Evolutionary conservation across 2,113 vertebrate genomes (phyloP), one percentile per base, ranked within the genome.

Genomic region (Cygnus atratus): DNA sequence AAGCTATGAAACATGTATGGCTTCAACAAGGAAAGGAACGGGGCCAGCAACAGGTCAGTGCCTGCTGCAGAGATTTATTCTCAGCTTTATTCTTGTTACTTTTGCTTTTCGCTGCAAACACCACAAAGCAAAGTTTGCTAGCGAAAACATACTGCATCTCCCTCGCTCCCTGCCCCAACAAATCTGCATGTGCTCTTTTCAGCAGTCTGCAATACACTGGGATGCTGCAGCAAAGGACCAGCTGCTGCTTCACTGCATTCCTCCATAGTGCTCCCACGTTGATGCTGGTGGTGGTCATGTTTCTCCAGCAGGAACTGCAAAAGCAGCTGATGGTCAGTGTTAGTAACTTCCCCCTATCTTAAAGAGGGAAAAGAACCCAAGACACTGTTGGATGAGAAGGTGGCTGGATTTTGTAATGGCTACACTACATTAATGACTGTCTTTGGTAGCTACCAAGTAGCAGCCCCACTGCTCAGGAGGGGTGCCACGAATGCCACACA

Each of bases 11-110:
- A 79, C 44, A 7, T 19, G 35, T 22, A 16, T 20, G 78, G 77
- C 70, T 96, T 93, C 79, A 41, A 87, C 91, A 91, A 73, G 37
- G 48, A 75, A 82, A 87, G 17, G 54, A 12, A 29, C 5, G 72
- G 39, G 90, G 73, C 90, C 88, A 88, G 73, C 57, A 84, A 88
- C 94, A 83, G 74, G 91, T 68, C 86, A 90, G 91, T 93, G 94
- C 93, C 91, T 96, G 92, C 83, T 94, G 5, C 6, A 74, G 72
- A 5, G 3, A 82, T 76, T 93, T 48, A 48, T 48, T 66, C 90
- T 93, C 95, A n/a, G 67, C 29, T 0, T 50, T 88, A 55, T 18
- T 55, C 57, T 57, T 44, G 46, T 89, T 25, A 43, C 81, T 66
- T 76, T 91, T 71, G 85, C 86, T 70, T 35, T 41, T 25, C 3